Evolutionary conservation across 2,888 invertebrate species (phyloP).

Genomic region (Nemurella pictetii): DNA sequence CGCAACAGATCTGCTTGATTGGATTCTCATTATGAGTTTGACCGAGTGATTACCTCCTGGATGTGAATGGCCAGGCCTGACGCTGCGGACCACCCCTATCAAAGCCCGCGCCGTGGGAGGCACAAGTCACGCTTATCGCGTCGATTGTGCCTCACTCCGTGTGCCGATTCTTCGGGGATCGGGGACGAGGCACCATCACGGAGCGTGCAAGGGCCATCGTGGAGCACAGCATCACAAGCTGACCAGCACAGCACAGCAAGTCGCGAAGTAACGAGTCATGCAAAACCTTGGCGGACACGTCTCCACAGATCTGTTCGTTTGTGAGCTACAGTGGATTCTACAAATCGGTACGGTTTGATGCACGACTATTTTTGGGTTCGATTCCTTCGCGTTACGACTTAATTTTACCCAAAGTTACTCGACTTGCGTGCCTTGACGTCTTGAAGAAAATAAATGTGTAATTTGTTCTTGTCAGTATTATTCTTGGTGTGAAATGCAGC

Average conservation of each 20-base stretch:
- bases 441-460: neutral
- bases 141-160: neutral
- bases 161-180: neutral
- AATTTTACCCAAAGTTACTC: neutral
- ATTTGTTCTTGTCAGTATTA: neutral
- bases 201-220: too few species aligned
- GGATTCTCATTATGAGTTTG: conserved; percentile 22
- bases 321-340: neutral
- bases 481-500: neutral
- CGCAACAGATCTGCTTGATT: conserved; percentile 15
- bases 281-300: too few species aligned
- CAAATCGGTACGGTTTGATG: neutral
- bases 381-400: neutral
- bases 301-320: neutral
- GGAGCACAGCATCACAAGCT: neutral
- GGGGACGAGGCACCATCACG: too few species aligned
- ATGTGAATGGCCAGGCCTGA: neutral
- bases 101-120: conserved; percentile 1
- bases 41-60: neutral
- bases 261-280: neutral
- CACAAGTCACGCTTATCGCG: neutral
- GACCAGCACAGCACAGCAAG: neutral
- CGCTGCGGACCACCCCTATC: conserved; percentile 2
- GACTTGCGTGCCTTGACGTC: neutral
- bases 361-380: neutral